Conservation (phyloP, 2,113 vertebrate species). For the Heloderma charlesbogerti region DNA sequence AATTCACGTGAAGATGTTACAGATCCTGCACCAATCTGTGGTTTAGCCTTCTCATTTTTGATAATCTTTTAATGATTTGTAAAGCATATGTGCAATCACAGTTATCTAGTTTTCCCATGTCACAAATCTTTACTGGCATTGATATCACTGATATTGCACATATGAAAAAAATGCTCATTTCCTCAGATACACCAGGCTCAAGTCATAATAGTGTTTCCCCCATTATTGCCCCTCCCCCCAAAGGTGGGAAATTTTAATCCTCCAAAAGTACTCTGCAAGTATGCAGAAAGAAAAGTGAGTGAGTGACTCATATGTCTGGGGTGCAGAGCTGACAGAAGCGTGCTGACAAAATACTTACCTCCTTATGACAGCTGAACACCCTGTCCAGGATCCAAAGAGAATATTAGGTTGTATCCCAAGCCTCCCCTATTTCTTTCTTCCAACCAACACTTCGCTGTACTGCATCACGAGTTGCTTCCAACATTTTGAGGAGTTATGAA, state of each 20-base stretch:
- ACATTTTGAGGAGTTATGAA: neutral
- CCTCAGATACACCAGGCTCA: neutral
- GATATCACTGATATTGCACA: neutral
- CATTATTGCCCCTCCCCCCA: neutral
- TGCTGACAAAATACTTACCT: neutral
- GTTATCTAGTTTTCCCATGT: neutral
- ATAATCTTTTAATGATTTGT: neutral
- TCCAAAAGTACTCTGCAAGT: neutral
- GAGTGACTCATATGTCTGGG: neutral
- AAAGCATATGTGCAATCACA: neutral
- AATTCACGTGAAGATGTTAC: slow-evolving; percentile 38
- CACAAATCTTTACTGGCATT: neutral
- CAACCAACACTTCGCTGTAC: neutral
- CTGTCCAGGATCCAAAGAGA: neutral
- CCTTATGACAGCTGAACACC: neutral
- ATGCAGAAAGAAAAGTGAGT: neutral
- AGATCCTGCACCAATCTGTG: slow-evolving; percentile 27
- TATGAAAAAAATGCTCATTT: neutral
- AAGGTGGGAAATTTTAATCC: no score
- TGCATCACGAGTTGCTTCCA: neutral
- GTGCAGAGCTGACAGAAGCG: neutral
- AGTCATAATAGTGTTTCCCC: no score
- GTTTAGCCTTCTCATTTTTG: slow-evolving; percentile 20
- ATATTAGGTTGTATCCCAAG: neutral
- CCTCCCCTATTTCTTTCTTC: neutral